These are phyloP conservation scores for Zygaena filipendulae DNA, from an alignment of 2,888 invertebrate species.

Conservation along the genomic window DNA sequence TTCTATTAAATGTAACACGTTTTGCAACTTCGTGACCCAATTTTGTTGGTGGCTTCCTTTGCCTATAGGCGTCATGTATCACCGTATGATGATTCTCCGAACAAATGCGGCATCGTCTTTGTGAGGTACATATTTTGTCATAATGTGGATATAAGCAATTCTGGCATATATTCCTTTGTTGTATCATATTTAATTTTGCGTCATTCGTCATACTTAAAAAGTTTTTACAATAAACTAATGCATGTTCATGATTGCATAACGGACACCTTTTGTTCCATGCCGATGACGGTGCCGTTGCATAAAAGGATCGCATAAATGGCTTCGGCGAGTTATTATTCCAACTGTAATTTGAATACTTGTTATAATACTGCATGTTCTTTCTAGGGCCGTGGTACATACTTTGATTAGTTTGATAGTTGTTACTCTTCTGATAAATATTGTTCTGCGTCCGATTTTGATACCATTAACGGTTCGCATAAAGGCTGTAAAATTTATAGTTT, in stretches of 20 bases:
- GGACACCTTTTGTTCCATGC: too few relatives aligned
- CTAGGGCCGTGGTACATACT: too few relatives aligned
- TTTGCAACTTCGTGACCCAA: background rate
- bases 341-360: too few relatives aligned
- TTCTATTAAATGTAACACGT: too few relatives aligned
- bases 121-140: slow-evolving; percentile 5
- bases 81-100: slow-evolving; percentile 8
- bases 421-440: slow-evolving; percentile 4
- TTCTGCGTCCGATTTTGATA: slow-evolving; percentile 1
- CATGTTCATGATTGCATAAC: slow-evolving; percentile 8
- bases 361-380: too few relatives aligned
- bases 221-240: slow-evolving; percentile 10
- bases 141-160: slow-evolving; percentile 12
- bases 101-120: slow-evolving; percentile 3
- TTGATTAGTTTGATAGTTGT: too few relatives aligned
- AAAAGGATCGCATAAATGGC: too few relatives aligned
- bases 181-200: slow-evolving; percentile 4
- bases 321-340: too few relatives aligned
- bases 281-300: too few relatives aligned
- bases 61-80: slow-evolving; percentile 5
- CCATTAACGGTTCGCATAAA: slow-evolving; percentile 2
- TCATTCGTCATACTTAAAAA: slow-evolving; percentile 7
- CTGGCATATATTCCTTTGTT: slow-evolving; percentile 5
- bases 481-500: slow-evolving; percentile 8
- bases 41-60: slow-evolving; percentile 1